Evolutionary conservation across 2,113 vertebrate species (phyloP), one percentile per base, ranked within the genome.

Genomic region (Muntiacus reevesi): DNA sequence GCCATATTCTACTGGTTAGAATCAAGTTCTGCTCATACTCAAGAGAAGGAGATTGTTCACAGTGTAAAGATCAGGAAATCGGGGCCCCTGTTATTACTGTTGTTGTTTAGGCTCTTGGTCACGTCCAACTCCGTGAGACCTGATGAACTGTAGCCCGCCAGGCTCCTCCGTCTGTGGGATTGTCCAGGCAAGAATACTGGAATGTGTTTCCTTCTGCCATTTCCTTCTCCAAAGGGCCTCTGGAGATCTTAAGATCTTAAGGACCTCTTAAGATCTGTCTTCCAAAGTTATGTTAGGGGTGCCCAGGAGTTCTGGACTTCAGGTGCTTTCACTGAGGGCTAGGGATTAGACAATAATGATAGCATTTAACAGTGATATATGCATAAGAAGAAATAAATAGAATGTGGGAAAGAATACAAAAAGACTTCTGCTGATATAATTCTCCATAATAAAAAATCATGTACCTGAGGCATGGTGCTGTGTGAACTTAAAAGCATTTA

Each of bases 341-440:
- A 3, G 60, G 33, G 13, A 54, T 40, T 76, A 89, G 3, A 54
- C 57, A 43, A 67, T 62, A 59, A 60, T 55, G 67, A 57, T n/a
- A 52, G 4, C 36, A 30, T 64, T 59, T 19, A 76, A 17, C 2
- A 79, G 60, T 59, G 6, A 23, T 40, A n/a, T 76, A n/a, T 67
- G 7, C n/a, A 84, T 59, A 97, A 91, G 94, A 84, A 64, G 25
- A 82, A 82, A 87, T 50, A 88, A 97, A 60, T 23, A 36, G n/a
- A 98, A 94, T 91, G 45, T 97, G 92, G 97, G 96, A 96, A 96
- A 47, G 40, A 98, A 97, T 91, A 92, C 19, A 74, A 83, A 96
- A 97, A 87, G 96, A 60, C 3, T 94, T 97, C 64, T 96, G 23
- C 40, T 97, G 89, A 98, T 98, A 52, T 5, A 94, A 86, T 79